Percentiles rank a stretch among this genome's conserved stretches.
Conservation (phyloP, 2,113 vertebrate genomes). For the Morone saxatilis region DNA sequence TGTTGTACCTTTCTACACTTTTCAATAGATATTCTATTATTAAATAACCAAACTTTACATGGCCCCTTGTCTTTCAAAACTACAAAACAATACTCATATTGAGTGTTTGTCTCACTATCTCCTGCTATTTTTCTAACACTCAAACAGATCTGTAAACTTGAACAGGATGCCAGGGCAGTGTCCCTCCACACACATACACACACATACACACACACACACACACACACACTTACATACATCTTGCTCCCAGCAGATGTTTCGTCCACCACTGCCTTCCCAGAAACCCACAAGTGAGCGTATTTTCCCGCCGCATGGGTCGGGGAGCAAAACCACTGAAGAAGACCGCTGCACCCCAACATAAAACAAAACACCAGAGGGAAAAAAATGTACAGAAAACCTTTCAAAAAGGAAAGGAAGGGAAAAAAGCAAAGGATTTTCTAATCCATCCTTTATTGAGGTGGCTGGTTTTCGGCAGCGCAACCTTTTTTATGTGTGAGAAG, state of each 20-base stretch:
- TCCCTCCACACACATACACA: conserved; percentile 52
- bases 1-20: background rate
- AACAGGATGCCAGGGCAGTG: conserved; percentile 65
- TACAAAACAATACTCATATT: background rate
- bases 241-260: conserved; percentile 87
- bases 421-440: conserved; percentile 88
- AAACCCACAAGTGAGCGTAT: conserved; percentile 88
- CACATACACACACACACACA: conserved; percentile 19
- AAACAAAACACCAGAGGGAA: conserved; percentile 86
- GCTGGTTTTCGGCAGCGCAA: conserved; percentile 87
- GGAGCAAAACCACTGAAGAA: conserved; percentile 86
- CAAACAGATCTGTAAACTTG: conserved; percentile 62
- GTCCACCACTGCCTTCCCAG: conserved; percentile 86
- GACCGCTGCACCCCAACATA: conserved; percentile 86
- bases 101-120: conserved; percentile 28
- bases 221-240: conserved; percentile 73
- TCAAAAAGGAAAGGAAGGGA: conserved; percentile 82
- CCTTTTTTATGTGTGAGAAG: conserved; percentile 90
- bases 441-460: conserved; percentile 91
- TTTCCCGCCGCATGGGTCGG: conserved; percentile 86
- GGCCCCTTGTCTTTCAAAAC: background rate
- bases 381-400: conserved; percentile 83
- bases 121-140: conserved; percentile 44
- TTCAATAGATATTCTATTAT: background rate
- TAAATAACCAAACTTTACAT: background rate